A percentile compares a stretch with the other conserved stretches of the same genome.
Conservation (phyloP, 2,888 invertebrate species). For the Oscheius sp. region DNA sequence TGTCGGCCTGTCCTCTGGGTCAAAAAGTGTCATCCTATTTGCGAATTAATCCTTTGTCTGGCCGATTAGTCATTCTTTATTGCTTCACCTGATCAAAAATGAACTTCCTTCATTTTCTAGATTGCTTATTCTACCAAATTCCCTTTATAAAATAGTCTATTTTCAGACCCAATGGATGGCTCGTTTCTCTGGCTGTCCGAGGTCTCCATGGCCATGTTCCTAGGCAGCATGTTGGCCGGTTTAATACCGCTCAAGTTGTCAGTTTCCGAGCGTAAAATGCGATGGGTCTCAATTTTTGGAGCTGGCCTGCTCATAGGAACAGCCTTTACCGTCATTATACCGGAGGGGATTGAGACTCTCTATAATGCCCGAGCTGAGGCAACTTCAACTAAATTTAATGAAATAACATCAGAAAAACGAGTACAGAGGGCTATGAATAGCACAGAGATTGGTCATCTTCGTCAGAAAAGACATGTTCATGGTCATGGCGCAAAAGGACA, state of each 20-base stretch:
- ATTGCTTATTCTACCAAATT: no score
- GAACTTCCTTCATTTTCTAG: no score
- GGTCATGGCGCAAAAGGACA: not conserved
- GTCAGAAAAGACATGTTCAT: not conserved
- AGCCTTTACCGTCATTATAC: conserved; percentile 95
- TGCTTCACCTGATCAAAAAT: no score
- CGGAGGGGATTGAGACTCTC: conserved; percentile 87
- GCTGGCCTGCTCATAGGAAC: conserved; percentile 97
- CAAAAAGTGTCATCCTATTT: no score
- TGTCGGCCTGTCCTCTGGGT: no score
- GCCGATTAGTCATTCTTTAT: no score
- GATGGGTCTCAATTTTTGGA: conserved; percentile 79
- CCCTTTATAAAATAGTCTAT: no score
- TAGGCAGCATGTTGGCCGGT: conserved; percentile 93
- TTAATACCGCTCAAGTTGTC: conserved; percentile 82
- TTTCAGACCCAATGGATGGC: no score
- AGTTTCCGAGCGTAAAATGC: conserved; percentile 5
- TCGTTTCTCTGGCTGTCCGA: conserved; percentile 31
- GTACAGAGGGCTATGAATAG: no score
- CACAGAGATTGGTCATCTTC: not conserved
- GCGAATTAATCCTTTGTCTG: no score
- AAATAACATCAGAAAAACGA: no score
- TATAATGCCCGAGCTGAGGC: conserved; percentile 50
- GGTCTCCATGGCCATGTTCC: conserved; percentile 80
- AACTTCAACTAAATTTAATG: no score